Evolutionary conservation across 2,797 vertebrate species (phyloP).

Genomic region (Lacerta bilineata): DNA sequence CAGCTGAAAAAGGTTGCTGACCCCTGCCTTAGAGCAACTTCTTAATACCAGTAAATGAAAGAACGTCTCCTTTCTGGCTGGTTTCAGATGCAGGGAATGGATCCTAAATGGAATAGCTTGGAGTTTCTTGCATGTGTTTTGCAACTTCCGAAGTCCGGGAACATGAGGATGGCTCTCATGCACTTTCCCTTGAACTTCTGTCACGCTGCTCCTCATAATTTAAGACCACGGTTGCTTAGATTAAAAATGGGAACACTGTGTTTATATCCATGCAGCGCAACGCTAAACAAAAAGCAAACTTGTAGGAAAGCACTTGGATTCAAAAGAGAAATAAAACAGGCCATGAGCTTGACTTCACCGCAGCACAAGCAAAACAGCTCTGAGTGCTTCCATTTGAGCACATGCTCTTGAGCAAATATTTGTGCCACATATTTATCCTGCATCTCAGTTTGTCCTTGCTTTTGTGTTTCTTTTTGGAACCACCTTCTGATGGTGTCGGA

Average conservation of each 20-base stretch:
- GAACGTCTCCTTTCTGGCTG: conserved; percentile 59
- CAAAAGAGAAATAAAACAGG: conserved; percentile 62
- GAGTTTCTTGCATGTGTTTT: conserved; percentile 59
- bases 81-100: conserved; percentile 64
- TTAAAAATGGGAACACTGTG: conserved; percentile 67
- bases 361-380: conserved; percentile 48
- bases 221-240: conserved; percentile 73
- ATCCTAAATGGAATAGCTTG: conserved; percentile 59
- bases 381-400: conserved; percentile 46
- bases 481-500: neutral
- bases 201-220: conserved; percentile 69
- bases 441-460: neutral
- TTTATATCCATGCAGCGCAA: conserved; percentile 68
- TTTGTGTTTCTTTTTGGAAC: neutral
- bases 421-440: neutral
- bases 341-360: conserved; percentile 21
- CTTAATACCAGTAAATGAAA: conserved; percentile 48
- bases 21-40: conserved; percentile 59
- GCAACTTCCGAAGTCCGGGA: conserved; percentile 21
- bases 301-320: conserved; percentile 64
- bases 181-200: conserved; percentile 57
- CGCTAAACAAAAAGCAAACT: conserved; percentile 63
- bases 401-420: conserved; percentile 30
- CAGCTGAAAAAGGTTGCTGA: no score
- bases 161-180: conserved; percentile 16